Conservation (phyloP, 2,888 invertebrate species). For the Xestia c-nigrum region DNA sequence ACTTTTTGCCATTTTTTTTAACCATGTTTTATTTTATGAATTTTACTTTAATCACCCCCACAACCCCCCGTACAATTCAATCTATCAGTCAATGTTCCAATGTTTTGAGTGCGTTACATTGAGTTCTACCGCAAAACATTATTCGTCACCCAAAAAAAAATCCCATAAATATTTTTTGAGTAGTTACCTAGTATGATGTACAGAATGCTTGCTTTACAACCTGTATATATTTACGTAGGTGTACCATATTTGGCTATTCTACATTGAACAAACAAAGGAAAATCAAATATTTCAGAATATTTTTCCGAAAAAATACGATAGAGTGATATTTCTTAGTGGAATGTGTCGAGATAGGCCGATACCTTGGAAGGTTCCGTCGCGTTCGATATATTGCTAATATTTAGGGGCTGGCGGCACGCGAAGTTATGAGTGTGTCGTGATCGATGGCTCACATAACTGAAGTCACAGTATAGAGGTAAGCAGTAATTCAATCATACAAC, state of each 20-base stretch:
- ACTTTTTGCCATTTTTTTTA: too few species aligned
- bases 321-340: conserved; percentile 50
- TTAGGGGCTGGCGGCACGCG: conserved; percentile 47
- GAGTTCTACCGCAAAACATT: too few species aligned
- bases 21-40: too few species aligned
- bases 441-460: conserved; percentile 58
- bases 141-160: too few species aligned
- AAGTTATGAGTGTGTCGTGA: conserved; percentile 58
- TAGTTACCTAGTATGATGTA: too few species aligned
- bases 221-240: not conserved
- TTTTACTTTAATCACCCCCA: too few species aligned
- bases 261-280: conserved; percentile 36
- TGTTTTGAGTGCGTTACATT: too few species aligned
- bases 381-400: conserved; percentile 60
- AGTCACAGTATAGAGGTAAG: not conserved
- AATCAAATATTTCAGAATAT: conserved; percentile 41
- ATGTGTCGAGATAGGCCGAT: conserved; percentile 52
- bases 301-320: conserved; percentile 44
- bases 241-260: conserved; percentile 4
- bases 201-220: too few species aligned
- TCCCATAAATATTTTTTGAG: too few species aligned
- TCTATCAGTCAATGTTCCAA: too few species aligned
- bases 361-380: conserved; percentile 41
- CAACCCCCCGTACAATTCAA: too few species aligned
- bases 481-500: not conserved